A percentile compares a stretch with the other conserved stretches of the same genome.
Conservation (phyloP, 2,113 vertebrate genomes). For the Paralichthys olivaceus region DNA sequence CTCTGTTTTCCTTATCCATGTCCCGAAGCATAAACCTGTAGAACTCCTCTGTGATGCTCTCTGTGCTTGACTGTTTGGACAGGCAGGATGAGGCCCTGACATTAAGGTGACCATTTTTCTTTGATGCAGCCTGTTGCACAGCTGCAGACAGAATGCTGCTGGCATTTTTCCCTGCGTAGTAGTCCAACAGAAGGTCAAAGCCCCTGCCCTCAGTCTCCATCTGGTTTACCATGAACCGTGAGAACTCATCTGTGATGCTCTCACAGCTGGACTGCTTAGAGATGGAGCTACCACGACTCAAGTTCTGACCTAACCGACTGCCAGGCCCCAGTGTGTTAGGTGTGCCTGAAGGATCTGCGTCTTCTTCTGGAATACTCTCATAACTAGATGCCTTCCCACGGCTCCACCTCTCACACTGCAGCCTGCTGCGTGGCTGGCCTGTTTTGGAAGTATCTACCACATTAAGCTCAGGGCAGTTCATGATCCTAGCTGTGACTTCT, state of each 20-base stretch:
- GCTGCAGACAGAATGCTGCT: slow-evolving; percentile 92
- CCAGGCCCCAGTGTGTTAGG: slow-evolving; percentile 84
- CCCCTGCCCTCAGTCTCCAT: slow-evolving; percentile 97
- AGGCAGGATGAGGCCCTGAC: slow-evolving; percentile 87
- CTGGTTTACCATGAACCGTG: slow-evolving; percentile 97
- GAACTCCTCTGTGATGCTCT: slow-evolving; percentile 98
- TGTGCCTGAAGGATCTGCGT: slow-evolving; percentile 79
- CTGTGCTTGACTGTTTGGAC: slow-evolving; percentile 97
- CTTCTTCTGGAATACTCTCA: slow-evolving; percentile 96
- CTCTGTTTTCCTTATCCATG: slow-evolving; percentile 91
- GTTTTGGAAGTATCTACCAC: slow-evolving; percentile 89
- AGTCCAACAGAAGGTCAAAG: slow-evolving; percentile 94
- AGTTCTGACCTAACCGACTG: slow-evolving; percentile 87
- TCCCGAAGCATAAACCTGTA: slow-evolving; percentile 95
- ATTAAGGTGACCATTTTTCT: slow-evolving; percentile 90
- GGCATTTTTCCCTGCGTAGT: slow-evolving; percentile 96
- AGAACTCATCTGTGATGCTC: slow-evolving; percentile 98
- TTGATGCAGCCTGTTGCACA: slow-evolving; percentile 89
- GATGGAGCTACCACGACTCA: slow-evolving; percentile 93
- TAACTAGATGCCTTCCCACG: slow-evolving; percentile 92
- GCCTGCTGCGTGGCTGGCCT: slow-evolving; percentile 87
- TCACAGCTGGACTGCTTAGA: slow-evolving; percentile 99
- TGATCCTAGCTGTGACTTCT: slow-evolving; percentile 93
- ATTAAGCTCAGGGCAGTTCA: slow-evolving; percentile 92
- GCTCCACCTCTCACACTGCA: slow-evolving; percentile 93